These are phyloP conservation scores for Drosophila lacertosa DNA, from an alignment of 1,140 invertebrate genomes.

Conservation along the genomic window DNA sequence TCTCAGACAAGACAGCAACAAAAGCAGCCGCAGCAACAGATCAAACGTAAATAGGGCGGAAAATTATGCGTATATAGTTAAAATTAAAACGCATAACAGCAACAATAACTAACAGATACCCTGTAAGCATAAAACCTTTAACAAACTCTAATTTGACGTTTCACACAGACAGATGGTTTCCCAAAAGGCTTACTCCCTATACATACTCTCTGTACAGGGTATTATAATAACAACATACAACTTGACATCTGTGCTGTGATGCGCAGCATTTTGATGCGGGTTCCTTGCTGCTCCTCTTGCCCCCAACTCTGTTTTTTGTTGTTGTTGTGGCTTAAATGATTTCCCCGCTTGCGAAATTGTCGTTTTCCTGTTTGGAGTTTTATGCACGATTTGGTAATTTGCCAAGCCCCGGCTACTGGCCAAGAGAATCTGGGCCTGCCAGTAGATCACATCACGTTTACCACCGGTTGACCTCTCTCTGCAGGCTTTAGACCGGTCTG, in stretches of 20 bases:
- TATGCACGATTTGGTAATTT: conserved; percentile 74
- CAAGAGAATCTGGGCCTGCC: conserved; percentile 36
- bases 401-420: conserved; percentile 61
- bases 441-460: conserved; percentile 8
- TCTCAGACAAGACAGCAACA: conserved; percentile 8
- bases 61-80: conserved; percentile 72
- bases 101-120: conserved; percentile 6
- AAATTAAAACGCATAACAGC: conserved; percentile 49
- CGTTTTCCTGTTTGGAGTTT: conserved; percentile 59
- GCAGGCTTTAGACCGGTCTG: conserved; percentile 1
- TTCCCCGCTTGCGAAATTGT: conserved; percentile 65
- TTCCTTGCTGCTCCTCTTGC: conserved; percentile 1
- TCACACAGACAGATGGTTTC: too few relatives aligned
- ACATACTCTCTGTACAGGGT: too few relatives aligned
- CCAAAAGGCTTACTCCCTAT: too few relatives aligned
- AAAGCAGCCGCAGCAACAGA: conserved; percentile 23
- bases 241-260: conserved; percentile 53
- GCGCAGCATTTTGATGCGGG: conserved; percentile 43
- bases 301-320: conserved; percentile 16
- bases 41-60: conserved; percentile 67
- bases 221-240: conserved; percentile 14
- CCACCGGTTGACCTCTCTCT: background rate
- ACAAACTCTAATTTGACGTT: too few relatives aligned
- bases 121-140: too few relatives aligned
- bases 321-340: conserved; percentile 19